Percentiles rank a stretch among this genome's conserved stretches.
phyloP scores from a whole-genome alignment of 1,140 invertebrate species.

The Philotrypesis tridentata region DNA sequence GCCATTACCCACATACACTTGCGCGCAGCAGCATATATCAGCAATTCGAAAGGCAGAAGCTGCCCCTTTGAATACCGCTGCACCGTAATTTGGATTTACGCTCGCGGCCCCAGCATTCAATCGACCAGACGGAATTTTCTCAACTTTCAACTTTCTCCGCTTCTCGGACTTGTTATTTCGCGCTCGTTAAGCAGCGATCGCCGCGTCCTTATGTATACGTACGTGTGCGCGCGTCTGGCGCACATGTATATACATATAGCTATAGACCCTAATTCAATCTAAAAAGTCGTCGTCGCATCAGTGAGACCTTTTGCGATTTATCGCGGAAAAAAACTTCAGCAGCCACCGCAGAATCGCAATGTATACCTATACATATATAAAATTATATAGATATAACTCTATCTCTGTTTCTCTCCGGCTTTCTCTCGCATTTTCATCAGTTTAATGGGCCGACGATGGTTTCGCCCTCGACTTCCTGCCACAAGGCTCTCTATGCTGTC shows the following conservation, averaged over 20 bases:
- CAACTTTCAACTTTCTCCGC: constrained; percentile 15
- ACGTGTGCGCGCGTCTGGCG: too few species aligned
- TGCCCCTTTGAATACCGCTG: neutral
- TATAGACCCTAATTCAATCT: constrained; percentile 2
- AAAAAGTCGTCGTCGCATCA: neutral
- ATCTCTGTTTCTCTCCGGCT: neutral
- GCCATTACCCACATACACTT: too few species aligned
- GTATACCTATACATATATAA: too few species aligned
- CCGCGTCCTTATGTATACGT: neutral
- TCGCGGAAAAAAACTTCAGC: too few species aligned
- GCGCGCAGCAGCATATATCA: too few species aligned
- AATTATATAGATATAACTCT: too few species aligned
- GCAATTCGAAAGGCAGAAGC: neutral
- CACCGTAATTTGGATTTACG: too few species aligned
- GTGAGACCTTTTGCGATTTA: too few species aligned
- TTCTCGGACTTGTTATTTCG: neutral
- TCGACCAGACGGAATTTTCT: neutral
- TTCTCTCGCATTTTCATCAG: neutral
- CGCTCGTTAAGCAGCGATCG: neutral
- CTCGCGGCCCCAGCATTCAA: neutral
- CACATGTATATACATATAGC: neutral
- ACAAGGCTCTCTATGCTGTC: too few species aligned
- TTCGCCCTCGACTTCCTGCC: neutral
- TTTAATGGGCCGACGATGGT: neutral
- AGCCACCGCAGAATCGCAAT: too few species aligned